Conservation (phyloP, 1,140 invertebrate species). For the Anastrepha ludens region DNA sequence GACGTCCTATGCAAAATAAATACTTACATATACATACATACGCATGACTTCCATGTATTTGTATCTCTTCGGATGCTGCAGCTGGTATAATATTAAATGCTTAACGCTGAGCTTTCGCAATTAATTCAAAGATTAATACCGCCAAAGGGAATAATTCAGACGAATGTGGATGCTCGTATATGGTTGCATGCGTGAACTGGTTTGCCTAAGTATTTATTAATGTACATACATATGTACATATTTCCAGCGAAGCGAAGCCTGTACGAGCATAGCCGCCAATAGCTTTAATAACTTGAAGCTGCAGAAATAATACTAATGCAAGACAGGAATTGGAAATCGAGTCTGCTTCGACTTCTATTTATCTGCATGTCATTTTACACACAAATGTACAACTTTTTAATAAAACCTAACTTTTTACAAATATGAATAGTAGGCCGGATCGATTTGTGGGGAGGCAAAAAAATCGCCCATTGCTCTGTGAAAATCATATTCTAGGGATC, state of each 20-base stretch:
- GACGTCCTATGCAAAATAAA: not conserved
- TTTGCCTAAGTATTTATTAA: not conserved
- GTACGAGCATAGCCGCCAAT: not conserved
- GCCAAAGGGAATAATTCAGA: slow-evolving; percentile 63
- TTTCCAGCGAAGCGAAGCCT: not conserved
- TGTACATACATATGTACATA: not conserved
- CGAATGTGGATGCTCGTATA: not conserved
- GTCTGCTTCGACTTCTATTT: no score
- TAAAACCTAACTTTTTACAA: not conserved
- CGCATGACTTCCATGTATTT: not conserved
- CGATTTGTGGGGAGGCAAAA: no score
- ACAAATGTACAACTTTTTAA: no score
- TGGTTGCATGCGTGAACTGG: not conserved
- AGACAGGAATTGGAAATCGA: not conserved
- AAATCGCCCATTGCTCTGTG: no score
- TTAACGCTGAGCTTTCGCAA: slow-evolving; percentile 71
- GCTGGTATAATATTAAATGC: slow-evolving; percentile 69
- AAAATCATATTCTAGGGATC: no score
- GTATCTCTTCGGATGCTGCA: slow-evolving; percentile 11
- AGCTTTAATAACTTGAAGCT: not conserved
- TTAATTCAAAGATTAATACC: slow-evolving; percentile 73
- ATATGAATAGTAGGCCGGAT: no score
- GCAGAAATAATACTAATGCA: not conserved
- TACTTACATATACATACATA: not conserved
- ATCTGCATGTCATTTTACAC: no score